Conservation (phyloP, 2,888 invertebrate species). For the Cerastoderma edule region DNA sequence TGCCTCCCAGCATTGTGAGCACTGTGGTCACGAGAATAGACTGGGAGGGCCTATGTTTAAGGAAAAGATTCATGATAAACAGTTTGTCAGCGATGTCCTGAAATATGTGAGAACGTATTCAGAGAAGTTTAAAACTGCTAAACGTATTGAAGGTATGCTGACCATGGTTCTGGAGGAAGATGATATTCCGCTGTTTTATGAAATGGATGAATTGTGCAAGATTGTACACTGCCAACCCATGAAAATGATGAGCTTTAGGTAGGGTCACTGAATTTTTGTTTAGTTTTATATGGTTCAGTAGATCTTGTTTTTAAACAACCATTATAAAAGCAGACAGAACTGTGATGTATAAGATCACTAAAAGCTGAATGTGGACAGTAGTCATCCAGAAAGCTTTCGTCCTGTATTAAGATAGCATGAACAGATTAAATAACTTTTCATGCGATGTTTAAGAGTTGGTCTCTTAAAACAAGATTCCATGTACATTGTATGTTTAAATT, state of each 20-base stretch:
- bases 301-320: too few species aligned
- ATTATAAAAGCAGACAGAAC: too few species aligned
- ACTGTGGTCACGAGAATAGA: slow-evolving; percentile 91
- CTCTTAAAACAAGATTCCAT: too few species aligned
- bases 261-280: too few species aligned
- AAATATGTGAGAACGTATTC: slow-evolving; percentile 69
- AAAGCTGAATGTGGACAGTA: too few species aligned
- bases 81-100: slow-evolving; percentile 90
- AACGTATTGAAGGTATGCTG: slow-evolving; percentile 88
- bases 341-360: too few species aligned
- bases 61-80: slow-evolving; percentile 91
- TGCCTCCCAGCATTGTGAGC: slow-evolving; percentile 88
- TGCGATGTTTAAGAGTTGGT: too few species aligned
- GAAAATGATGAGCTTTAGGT: slow-evolving; percentile 86
- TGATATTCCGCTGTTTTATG: slow-evolving; percentile 92
- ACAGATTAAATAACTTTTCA: too few species aligned
- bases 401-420: too few species aligned
- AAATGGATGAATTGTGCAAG: slow-evolving; percentile 90
- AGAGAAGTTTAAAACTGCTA: slow-evolving; percentile 88
- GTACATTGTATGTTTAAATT: too few species aligned
- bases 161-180: slow-evolving; percentile 92
- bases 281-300: too few species aligned
- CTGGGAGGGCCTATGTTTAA: slow-evolving; percentile 97
- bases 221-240: slow-evolving; percentile 86
- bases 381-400: too few species aligned